Evolutionary conservation across 2,797 vertebrate species (phyloP).

Genomic region (Nasua narica): DNA sequence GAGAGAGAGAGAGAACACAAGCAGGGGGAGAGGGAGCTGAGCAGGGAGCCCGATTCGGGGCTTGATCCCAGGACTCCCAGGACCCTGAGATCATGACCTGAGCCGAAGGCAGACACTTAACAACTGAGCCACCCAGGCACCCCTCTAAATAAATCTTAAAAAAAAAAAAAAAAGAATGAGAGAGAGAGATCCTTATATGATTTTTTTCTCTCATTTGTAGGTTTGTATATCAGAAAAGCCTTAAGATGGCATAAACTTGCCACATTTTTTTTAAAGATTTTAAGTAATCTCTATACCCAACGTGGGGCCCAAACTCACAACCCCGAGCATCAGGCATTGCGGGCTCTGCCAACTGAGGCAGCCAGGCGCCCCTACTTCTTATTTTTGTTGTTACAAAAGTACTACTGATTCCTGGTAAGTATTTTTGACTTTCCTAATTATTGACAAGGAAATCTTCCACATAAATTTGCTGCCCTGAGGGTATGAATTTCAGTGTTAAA

Average conservation of each 20-base stretch:
- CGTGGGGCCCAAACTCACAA: neutral
- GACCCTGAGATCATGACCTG: too few species aligned
- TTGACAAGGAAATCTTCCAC: neutral
- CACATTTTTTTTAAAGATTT: neutral
- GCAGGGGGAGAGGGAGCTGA: too few species aligned
- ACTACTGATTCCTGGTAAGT: neutral
- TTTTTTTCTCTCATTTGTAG: neutral
- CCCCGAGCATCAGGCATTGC: neutral
- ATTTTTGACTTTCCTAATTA: neutral
- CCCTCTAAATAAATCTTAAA: too few species aligned
- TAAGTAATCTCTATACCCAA: neutral
- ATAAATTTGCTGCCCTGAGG: neutral
- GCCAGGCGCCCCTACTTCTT: neutral
- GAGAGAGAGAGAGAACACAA: too few species aligned
- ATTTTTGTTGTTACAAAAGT: neutral
- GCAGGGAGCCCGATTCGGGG: too few species aligned
- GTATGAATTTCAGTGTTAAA: neutral
- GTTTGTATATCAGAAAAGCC: neutral
- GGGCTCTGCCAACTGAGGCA: neutral
- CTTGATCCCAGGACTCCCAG: too few species aligned
- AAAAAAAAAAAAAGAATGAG: too few species aligned
- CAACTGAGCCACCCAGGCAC: too few species aligned
- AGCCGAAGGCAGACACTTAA: too few species aligned
- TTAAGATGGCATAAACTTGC: neutral
- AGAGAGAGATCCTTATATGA: neutral